A percentile compares a stretch with the other conserved stretches of the same genome.
Evolutionary conservation across 2,888 invertebrate genomes (phyloP).

Genomic region (Phania funesta): DNA sequence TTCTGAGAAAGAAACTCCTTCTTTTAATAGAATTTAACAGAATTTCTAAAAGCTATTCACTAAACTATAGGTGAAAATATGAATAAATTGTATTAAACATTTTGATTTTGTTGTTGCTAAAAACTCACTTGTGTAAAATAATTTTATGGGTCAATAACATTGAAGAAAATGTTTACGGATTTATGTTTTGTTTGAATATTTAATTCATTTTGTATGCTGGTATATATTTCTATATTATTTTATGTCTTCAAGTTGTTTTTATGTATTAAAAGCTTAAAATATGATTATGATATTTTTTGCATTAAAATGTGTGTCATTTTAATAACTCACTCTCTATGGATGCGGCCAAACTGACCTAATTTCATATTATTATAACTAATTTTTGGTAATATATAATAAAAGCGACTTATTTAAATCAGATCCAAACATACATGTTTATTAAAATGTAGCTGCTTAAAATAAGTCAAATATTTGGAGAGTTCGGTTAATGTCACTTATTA

Average conservation of each 20-base stretch:
- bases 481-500: too few relatives aligned
- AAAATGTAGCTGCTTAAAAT: too few relatives aligned
- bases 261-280: constrained; percentile 16
- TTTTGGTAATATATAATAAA: too few relatives aligned
- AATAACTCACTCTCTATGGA: constrained; percentile 1
- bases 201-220: not conserved
- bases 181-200: not conserved
- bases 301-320: constrained; percentile 38
- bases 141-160: constrained; percentile 37
- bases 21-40: too few relatives aligned
- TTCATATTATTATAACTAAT: too few relatives aligned
- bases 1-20: too few relatives aligned
- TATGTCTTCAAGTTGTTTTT: not conserved
- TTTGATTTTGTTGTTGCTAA: too few relatives aligned
- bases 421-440: too few relatives aligned
- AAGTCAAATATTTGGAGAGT: too few relatives aligned
- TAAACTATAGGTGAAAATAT: too few relatives aligned
- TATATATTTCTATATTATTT: not conserved
- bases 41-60: too few relatives aligned
- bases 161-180: not conserved
- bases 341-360: constrained; percentile 4
- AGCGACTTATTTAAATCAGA: too few relatives aligned
- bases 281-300: constrained; percentile 39
- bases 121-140: not conserved
- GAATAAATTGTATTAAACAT: not conserved